Evolutionary conservation across 2,797 vertebrate genomes (phyloP).

Genomic region (Saxicola maurus): DNA sequence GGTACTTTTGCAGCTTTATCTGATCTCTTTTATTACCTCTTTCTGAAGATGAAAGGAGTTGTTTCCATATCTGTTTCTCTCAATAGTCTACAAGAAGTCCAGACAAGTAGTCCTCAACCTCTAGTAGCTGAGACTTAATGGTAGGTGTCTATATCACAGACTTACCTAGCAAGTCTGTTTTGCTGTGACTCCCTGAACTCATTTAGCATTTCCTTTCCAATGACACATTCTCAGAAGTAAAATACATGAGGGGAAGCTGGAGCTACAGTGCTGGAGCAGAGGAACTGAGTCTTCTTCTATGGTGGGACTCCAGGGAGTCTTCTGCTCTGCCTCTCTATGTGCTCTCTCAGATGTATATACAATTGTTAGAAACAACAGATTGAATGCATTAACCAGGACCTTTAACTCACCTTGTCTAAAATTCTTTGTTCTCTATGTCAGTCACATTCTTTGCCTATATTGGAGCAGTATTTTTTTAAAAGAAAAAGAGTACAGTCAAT

Average conservation of each 20-base stretch:
- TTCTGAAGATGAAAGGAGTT: background rate
- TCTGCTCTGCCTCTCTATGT: background rate
- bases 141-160: background rate
- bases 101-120: background rate
- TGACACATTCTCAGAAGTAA: background rate
- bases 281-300: background rate
- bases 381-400: slow-evolving; percentile 7
- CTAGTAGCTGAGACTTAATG: background rate
- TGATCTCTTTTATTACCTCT: background rate
- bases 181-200: background rate
- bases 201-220: background rate
- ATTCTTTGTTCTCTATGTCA: slow-evolving; percentile 17
- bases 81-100: background rate
- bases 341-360: background rate
- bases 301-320: background rate
- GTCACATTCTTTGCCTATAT: slow-evolving; percentile 2
- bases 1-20: background rate
- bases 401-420: slow-evolving; percentile 33
- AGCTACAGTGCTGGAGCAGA: background rate
- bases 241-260: background rate
- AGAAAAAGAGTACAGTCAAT: background rate
- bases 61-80: background rate
- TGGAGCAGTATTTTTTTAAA: background rate
- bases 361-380: slow-evolving; percentile 21
- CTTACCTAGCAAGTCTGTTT: background rate